Percentiles rank a stretch among this genome's conserved stretches.
phyloP scores from a whole-genome alignment of 1,140 invertebrate species.

The Sarcophaga peregrina region DNA sequence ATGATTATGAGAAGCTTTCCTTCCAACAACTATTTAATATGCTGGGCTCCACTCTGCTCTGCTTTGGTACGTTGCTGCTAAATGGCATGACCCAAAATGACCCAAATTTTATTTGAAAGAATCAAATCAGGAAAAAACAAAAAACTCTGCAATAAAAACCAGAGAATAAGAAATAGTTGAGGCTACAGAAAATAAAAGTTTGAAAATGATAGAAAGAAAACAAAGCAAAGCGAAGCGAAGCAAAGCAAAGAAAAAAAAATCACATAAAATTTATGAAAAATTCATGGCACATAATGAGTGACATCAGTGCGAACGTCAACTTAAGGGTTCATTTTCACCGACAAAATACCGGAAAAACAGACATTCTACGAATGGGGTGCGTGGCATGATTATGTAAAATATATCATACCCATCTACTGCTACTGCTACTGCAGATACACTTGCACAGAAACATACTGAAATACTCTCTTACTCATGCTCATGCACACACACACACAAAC shows the following conservation, averaged over 20 bases:
- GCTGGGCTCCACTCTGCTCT: not conserved
- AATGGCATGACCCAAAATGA: constrained; percentile 35
- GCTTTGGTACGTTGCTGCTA: not conserved
- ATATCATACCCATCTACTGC: not conserved
- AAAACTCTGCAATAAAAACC: not conserved
- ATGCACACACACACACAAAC: no score
- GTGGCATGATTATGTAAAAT: not conserved
- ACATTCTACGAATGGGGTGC: constrained; percentile 30
- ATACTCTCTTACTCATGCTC: no score
- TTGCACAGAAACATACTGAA: no score
- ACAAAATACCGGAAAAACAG: constrained; percentile 36
- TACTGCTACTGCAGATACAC: no score
- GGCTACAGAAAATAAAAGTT: not conserved
- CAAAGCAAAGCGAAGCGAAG: not conserved
- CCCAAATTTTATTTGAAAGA: constrained; percentile 28
- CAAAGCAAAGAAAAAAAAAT: constrained; percentile 6
- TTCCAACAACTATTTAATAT: not conserved
- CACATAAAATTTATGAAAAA: constrained; percentile 51
- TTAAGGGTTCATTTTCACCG: constrained; percentile 18
- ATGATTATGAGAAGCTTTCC: no score
- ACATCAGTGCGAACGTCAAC: constrained; percentile 25
- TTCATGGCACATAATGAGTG: constrained; percentile 38
- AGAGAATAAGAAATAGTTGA: not conserved
- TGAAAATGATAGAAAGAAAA: no score
- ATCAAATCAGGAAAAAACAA: not conserved